Evolutionary conservation across 2,113 vertebrate species (phyloP), one percentile per base, ranked within the genome.

Genomic region (Tragelaphus imberbis): DNA sequence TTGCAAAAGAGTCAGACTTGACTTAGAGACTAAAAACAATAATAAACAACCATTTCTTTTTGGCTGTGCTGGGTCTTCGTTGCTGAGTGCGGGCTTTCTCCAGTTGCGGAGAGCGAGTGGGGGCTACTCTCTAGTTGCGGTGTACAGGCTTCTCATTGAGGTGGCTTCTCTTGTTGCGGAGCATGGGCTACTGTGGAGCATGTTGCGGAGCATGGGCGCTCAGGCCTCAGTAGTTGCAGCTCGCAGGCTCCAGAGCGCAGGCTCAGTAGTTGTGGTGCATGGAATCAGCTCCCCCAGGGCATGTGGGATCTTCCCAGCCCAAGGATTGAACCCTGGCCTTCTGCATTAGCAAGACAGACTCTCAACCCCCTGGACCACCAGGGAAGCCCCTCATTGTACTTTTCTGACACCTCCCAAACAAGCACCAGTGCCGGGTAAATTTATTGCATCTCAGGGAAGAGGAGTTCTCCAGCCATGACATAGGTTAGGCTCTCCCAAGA

Each of bases 371-470:
- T 77, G 71, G 71, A 7, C 71, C 40, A 44, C 23, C 36, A 77
- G 36, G 71, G 71, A 77, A 44, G 71, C 36, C 40, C 71, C 71
- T 23, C 12, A 2, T 3, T 55, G 84, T 6, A 2, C 21, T 15
- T 40, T 56, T 30, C 33, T 25, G 47, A 47, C 1, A 11, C 9
- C 33, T 28, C 55, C 6, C 2, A 81, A 47, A 4, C 36, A 51
- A 2, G 6, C 15, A 25, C 59, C 59, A 25, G 0, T 16, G 30
- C 11, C 2, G 1, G n/a, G 3, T 9, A 5, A 56, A 11, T 27
- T 3, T 0, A 1, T 2, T 6, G 21, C 49, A 6, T 33, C 21
- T 2, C 0, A 1, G 36, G 59, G 30, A 58, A 40, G 16, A 40
- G 51, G 36, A 58, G 17, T 21, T 30, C n/a, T 21, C 23, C 2